Conservation (phyloP, 2,113 vertebrate genomes). For the Strix uralensis region DNA sequence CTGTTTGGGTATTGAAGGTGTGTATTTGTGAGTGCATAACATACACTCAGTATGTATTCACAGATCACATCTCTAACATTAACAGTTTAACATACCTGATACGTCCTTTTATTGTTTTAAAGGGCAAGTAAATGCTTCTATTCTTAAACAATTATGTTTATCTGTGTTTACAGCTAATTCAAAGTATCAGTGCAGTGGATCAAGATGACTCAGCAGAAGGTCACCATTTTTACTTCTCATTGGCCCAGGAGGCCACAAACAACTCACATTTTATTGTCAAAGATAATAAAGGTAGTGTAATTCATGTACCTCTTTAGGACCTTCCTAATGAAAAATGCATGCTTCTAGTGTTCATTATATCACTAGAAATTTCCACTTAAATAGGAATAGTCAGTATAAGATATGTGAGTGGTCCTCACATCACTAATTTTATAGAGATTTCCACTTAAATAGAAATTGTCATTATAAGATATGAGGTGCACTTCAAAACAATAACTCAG, state of each 20-base stretch:
- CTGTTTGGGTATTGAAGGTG: background rate
- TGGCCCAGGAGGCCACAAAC: constrained; percentile 77
- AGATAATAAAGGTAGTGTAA: constrained; percentile 86
- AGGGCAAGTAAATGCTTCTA: background rate
- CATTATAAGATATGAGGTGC: background rate
- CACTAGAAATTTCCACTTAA: background rate
- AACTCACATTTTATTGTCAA: constrained; percentile 84
- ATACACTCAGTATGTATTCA: background rate
- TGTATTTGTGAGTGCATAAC: background rate
- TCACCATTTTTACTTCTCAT: constrained; percentile 85
- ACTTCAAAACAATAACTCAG: background rate
- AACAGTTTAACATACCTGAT: background rate
- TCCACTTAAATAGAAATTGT: background rate
- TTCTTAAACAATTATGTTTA: background rate
- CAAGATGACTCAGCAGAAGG: constrained; percentile 80
- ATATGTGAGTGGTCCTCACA: background rate
- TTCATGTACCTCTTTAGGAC: background rate
- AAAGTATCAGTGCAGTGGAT: constrained; percentile 87
- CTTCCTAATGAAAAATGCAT: background rate
- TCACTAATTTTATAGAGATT: background rate
- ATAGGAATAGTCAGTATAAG: background rate
- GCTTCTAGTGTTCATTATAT: background rate
- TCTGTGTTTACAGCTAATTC: constrained; percentile 79
- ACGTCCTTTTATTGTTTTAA: background rate
- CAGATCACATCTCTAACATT: background rate